Evolutionary conservation across 2,113 vertebrate genomes (phyloP).

Genomic region (Genyomyrus donnyi): DNA sequence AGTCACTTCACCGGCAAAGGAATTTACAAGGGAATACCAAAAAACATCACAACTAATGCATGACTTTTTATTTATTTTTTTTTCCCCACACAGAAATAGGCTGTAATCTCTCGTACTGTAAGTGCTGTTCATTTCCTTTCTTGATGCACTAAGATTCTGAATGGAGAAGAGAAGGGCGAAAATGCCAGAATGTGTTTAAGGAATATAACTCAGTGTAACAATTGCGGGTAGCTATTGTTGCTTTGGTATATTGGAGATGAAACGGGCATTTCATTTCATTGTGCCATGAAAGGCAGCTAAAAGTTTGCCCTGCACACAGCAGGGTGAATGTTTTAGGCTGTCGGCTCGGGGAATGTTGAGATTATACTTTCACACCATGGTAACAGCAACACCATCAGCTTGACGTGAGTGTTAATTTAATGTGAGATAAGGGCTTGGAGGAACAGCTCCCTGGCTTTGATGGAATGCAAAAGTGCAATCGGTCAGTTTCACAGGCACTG

Average conservation of each 20-base stretch:
- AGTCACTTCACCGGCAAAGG: neutral
- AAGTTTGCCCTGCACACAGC: slow-evolving; percentile 24
- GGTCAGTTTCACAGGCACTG: neutral
- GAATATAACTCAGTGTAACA: slow-evolving; percentile 30
- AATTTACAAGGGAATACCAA: neutral
- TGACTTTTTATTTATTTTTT: neutral
- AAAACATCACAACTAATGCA: neutral
- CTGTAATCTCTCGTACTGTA: neutral
- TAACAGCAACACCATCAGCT: slow-evolving; percentile 27
- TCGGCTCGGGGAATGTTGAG: slow-evolving; percentile 28
- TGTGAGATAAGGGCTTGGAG: slow-evolving; percentile 19
- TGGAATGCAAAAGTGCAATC: slow-evolving; percentile 55
- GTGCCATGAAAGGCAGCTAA: slow-evolving; percentile 11
- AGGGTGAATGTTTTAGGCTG: slow-evolving; percentile 40
- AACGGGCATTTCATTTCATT: slow-evolving; percentile 33
- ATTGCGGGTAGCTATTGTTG: slow-evolving; percentile 34
- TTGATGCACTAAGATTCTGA: slow-evolving; percentile 28
- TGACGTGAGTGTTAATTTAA: slow-evolving; percentile 45
- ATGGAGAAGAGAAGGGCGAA: slow-evolving; percentile 13
- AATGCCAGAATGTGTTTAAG: slow-evolving; percentile 25
- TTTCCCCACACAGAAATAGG: neutral
- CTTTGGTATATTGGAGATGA: slow-evolving; percentile 37
- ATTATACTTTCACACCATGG: slow-evolving; percentile 40
- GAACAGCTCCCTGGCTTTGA: slow-evolving; percentile 58
- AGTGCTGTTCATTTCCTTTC: neutral